Conservation (phyloP, 2,888 invertebrate species). For the Pheosia gnoma region DNA sequence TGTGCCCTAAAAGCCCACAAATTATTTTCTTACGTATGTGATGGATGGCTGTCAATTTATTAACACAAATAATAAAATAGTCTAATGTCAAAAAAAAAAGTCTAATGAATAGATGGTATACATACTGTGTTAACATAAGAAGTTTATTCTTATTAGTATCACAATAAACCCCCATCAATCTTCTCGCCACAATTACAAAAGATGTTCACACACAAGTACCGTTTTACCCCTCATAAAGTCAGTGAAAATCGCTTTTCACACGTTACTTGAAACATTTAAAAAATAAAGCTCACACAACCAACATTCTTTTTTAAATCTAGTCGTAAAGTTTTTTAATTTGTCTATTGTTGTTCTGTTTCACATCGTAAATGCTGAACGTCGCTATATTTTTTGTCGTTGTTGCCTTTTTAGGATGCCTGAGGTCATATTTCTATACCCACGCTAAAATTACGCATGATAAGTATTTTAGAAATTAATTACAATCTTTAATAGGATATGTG, state of each 20-base stretch:
- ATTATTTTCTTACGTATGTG: too few species aligned
- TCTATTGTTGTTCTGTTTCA: constrained; percentile 29
- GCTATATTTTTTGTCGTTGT: constrained; percentile 18
- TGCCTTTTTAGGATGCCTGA: constrained; percentile 38
- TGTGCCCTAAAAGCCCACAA: too few species aligned
- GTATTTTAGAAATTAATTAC: constrained; percentile 22
- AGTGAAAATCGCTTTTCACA: background rate
- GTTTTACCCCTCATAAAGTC: background rate
- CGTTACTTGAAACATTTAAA: background rate
- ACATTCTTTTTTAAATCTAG: constrained; percentile 9
- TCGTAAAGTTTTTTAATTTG: background rate
- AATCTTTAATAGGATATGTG: background rate
- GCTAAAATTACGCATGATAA: constrained; percentile 27
- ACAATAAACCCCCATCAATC: background rate
- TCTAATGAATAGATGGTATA: too few species aligned
- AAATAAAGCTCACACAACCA: constrained; percentile 6
- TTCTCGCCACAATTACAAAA: background rate
- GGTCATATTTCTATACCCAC: constrained; percentile 35
- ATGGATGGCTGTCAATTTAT: too few species aligned
- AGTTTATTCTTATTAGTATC: background rate
- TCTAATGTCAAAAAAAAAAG: too few species aligned
- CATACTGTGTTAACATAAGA: background rate
- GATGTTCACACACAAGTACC: constrained; percentile 13
- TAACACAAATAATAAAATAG: too few species aligned
- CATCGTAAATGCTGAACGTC: constrained; percentile 18